These are phyloP conservation scores for Syndactyla subalaris DNA, from an alignment of 2,797 vertebrate genomes.

Conservation along the genomic window DNA sequence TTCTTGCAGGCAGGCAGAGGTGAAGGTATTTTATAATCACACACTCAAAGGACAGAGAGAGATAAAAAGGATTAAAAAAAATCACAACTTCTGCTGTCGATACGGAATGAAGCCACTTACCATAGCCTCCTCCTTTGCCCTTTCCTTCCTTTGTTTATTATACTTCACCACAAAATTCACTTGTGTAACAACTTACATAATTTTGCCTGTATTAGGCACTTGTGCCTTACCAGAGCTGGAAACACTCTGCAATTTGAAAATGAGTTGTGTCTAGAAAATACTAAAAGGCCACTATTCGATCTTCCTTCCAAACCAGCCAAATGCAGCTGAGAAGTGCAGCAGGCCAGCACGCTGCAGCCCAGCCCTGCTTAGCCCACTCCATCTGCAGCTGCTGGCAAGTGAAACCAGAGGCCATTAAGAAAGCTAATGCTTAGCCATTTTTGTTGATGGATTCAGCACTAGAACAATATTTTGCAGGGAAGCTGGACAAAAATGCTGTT, in stretches of 20 bases:
- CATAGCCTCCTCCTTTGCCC: neutral
- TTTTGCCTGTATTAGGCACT: neutral
- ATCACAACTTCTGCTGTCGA: neutral
- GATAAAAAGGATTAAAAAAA: neutral
- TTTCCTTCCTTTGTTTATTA: neutral
- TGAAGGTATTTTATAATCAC: neutral
- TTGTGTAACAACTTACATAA: neutral
- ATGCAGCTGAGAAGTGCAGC: conserved; percentile 34
- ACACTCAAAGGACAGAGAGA: neutral
- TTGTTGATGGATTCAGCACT: conserved; percentile 71
- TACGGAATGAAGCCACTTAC: neutral
- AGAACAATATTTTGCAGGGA: conserved; percentile 69
- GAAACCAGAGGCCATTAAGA: conserved; percentile 62
- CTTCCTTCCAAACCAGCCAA: neutral
- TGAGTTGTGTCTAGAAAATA: neutral
- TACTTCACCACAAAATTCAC: neutral
- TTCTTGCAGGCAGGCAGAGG: neutral
- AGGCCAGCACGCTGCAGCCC: neutral
- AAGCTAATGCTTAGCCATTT: conserved; percentile 68
- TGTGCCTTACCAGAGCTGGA: neutral
- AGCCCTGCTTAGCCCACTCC: conserved; percentile 49
- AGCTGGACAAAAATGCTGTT: conserved; percentile 66
- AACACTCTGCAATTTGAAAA: neutral
- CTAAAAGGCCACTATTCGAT: neutral
- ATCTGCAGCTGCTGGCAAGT: conserved; percentile 70